Conservation (phyloP, 2,797 vertebrate genomes). For the Pristis pectinata region DNA sequence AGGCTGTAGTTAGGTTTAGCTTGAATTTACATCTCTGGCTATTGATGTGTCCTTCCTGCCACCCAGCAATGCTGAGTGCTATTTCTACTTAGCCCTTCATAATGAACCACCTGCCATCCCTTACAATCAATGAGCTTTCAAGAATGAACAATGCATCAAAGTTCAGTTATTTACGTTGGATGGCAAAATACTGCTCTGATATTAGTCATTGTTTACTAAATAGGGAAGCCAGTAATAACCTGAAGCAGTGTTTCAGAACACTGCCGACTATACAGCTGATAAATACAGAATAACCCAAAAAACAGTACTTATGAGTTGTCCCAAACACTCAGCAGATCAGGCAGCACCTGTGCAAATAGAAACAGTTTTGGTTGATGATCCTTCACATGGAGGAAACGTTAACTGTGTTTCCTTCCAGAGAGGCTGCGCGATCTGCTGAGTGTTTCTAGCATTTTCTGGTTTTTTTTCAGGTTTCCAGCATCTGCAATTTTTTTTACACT, state of each 20-base stretch:
- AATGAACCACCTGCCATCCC: neutral
- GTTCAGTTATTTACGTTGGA: neutral
- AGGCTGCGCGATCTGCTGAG: too few relatives aligned
- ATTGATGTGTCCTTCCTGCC: neutral
- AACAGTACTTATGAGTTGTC: neutral
- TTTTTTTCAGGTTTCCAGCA: too few relatives aligned
- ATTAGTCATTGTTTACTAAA: neutral
- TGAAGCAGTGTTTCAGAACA: neutral
- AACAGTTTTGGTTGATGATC: too few relatives aligned
- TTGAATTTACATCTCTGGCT: neutral
- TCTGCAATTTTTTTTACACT: too few relatives aligned
- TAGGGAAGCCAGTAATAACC: neutral
- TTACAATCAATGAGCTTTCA: neutral
- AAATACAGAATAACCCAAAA: neutral
- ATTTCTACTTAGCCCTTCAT: neutral
- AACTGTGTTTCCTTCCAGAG: too few relatives aligned
- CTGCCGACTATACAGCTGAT: neutral
- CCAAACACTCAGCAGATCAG: too few relatives aligned
- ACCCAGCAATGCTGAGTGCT: neutral
- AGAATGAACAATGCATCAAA: neutral
- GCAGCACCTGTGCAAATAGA: too few relatives aligned
- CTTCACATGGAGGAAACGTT: too few relatives aligned
- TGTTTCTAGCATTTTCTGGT: too few relatives aligned
- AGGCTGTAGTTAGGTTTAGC: neutral
- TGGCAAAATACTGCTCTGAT: neutral